Percentiles rank a stretch among this genome's conserved stretches.
Conservation (phyloP, 2,113 vertebrate species). For the Malurus elegans region DNA sequence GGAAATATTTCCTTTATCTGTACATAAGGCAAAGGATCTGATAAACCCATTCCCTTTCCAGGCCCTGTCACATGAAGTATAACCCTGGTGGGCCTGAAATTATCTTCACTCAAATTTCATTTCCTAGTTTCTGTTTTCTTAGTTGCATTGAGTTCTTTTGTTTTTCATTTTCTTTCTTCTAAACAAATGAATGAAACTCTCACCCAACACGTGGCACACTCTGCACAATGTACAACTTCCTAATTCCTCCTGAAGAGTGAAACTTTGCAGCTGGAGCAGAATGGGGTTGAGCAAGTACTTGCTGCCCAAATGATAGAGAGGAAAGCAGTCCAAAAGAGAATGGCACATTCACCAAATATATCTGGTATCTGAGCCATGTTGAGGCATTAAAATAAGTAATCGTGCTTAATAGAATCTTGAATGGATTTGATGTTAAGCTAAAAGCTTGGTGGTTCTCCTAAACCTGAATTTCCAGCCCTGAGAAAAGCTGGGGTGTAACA, state of each 20-base stretch:
- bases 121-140: not conserved
- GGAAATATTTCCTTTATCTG: not conserved
- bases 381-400: not conserved
- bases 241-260: not conserved
- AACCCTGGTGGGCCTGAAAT: not conserved
- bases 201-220: not conserved
- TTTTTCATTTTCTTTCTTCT: not conserved
- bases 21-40: not conserved
- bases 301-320: not conserved
- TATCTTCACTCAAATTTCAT: not conserved
- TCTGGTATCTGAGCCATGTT: not conserved
- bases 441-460: not conserved
- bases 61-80: not conserved
- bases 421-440: not conserved
- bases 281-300: not conserved
- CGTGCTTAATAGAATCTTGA: not conserved
- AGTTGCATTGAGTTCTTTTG: not conserved
- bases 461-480: not conserved
- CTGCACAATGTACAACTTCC: not conserved
- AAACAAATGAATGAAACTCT: not conserved
- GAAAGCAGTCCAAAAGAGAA: not conserved
- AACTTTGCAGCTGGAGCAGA: not conserved
- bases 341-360: not conserved
- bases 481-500: not conserved
- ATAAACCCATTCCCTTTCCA: not conserved